Conservation (phyloP, 2,888 invertebrate species). For the Megaustenia siamemsis region DNA sequence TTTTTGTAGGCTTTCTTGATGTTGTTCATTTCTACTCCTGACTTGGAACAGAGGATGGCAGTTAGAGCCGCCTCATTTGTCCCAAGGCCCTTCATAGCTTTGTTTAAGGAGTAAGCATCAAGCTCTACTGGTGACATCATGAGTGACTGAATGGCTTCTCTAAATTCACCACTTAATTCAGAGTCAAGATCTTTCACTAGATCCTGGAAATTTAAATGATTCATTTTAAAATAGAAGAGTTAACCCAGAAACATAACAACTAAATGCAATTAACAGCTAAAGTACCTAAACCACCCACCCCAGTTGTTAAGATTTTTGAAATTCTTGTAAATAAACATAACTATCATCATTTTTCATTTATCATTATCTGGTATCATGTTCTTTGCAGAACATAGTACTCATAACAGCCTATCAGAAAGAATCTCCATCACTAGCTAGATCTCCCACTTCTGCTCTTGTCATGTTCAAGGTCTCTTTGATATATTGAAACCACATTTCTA, state of each 20-base stretch:
- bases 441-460: no score
- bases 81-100: slow-evolving; percentile 71
- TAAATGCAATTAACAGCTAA: not conserved
- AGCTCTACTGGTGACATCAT: slow-evolving; percentile 74
- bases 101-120: slow-evolving; percentile 71
- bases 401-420: no score
- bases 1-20: slow-evolving; percentile 43
- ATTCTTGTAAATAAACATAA: no score
- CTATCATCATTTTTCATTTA: no score
- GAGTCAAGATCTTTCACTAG: slow-evolving; percentile 70
- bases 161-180: slow-evolving; percentile 73
- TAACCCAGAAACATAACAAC: not conserved
- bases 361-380: no score
- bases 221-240: not conserved
- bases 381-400: no score
- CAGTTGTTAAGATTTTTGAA: slow-evolving; percentile 42
- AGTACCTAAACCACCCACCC: not conserved
- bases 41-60: slow-evolving; percentile 54
- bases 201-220: slow-evolving; percentile 60
- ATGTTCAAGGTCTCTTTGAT: no score
- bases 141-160: slow-evolving; percentile 71
- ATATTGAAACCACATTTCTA: no score
- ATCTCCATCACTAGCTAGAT: no score
- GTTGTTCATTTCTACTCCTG: slow-evolving; percentile 30
- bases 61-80: slow-evolving; percentile 71